Percentiles rank a stretch among this genome's conserved stretches.
phyloP scores from a whole-genome alignment of 2,797 vertebrate species.

The Prionace glauca region DNA sequence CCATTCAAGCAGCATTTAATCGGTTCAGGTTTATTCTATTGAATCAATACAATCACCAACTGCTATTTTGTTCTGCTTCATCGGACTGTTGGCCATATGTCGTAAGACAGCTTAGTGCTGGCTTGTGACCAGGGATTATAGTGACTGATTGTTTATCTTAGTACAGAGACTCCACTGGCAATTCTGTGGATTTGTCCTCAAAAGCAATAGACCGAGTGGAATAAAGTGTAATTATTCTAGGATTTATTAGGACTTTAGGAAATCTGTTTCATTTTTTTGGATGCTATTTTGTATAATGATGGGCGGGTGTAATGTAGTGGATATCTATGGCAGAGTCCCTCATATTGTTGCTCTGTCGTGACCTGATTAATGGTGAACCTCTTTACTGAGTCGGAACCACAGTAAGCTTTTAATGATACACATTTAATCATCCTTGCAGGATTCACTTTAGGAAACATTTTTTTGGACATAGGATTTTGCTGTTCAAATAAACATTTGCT shows the following conservation, averaged over 20 bases:
- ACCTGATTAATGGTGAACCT: background rate
- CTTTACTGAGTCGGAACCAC: background rate
- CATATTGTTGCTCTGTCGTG: background rate
- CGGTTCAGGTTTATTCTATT: background rate
- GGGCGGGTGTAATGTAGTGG: background rate
- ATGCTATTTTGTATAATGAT: background rate
- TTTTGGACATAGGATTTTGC: background rate
- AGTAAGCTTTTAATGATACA: background rate
- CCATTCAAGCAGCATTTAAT: background rate
- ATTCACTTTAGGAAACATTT: background rate
- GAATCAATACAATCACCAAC: background rate
- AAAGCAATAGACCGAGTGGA: background rate
- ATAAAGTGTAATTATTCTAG: background rate
- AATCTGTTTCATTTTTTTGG: background rate
- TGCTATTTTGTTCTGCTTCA: background rate
- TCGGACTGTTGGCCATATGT: background rate
- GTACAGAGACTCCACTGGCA: background rate
- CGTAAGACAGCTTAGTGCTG: background rate
- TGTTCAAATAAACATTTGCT: background rate
- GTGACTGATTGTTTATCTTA: background rate
- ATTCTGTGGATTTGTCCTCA: background rate
- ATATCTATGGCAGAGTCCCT: background rate
- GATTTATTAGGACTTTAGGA: background rate
- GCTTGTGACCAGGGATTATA: background rate
- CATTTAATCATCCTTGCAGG: background rate